phyloP scores from a whole-genome alignment of 2,113 vertebrate species.

The Antennarius striatus region DNA sequence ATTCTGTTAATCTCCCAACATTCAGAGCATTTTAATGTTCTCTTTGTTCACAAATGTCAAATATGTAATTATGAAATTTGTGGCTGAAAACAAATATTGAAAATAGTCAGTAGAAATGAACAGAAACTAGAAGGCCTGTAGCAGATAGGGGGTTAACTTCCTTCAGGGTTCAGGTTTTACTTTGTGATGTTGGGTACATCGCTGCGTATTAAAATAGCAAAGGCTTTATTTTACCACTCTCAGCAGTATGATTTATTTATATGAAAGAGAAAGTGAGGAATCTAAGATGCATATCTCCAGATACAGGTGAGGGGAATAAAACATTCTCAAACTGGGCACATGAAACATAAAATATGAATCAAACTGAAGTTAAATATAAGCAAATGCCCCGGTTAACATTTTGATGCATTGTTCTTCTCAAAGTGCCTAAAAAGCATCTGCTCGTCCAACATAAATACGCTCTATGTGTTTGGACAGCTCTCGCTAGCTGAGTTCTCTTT shows the following conservation, averaged over 20 bases:
- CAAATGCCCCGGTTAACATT: slow-evolving; percentile 1
- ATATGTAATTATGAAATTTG: too few species aligned
- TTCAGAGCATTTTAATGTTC: too few species aligned
- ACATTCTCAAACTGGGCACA: slow-evolving; percentile 7
- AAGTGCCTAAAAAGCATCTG: slow-evolving; percentile 10
- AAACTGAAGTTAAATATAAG: slow-evolving; percentile 24
- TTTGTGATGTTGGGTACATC: slow-evolving; percentile 55
- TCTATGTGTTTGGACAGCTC: slow-evolving; percentile 47
- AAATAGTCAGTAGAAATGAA: slow-evolving; percentile 16
- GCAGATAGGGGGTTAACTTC: slow-evolving; percentile 11
- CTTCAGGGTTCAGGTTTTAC: slow-evolving; percentile 38
- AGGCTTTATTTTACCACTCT: slow-evolving; percentile 50
- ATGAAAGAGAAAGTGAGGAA: slow-evolving; percentile 46
- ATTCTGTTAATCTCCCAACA: too few species aligned
- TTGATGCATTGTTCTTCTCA: slow-evolving; percentile 11
- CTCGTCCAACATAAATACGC: slow-evolving; percentile 28
- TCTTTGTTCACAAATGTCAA: too few species aligned
- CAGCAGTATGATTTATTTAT: slow-evolving; percentile 69
- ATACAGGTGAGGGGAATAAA: slow-evolving; percentile 23
- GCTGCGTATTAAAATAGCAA: slow-evolving; percentile 51
- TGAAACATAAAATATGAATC: slow-evolving; percentile 27
- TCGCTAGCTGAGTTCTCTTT: slow-evolving; percentile 52
- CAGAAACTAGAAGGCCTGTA: neutral
- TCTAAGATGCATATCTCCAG: slow-evolving; percentile 32
- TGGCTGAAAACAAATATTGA: too few species aligned